A percentile compares a stretch with the other conserved stretches of the same genome.
Evolutionary conservation across 2,113 vertebrate species (phyloP).

Genomic region (Uropsilus gracilis): DNA sequence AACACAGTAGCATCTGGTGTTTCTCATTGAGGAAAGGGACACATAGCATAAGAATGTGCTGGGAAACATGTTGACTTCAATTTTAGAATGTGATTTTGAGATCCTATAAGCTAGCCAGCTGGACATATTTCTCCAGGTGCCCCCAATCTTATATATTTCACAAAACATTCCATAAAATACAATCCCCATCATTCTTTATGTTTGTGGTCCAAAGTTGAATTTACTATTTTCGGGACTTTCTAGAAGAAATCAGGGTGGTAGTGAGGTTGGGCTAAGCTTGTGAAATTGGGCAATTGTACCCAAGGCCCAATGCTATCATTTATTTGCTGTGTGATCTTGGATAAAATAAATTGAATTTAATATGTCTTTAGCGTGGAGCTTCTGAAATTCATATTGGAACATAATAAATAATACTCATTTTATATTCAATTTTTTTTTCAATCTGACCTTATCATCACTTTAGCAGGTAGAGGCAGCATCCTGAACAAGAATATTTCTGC

Average conservation of each 20-base stretch:
- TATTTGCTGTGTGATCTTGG: background rate
- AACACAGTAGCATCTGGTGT: background rate
- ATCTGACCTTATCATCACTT: background rate
- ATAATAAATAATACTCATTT: background rate
- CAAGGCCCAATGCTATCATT: background rate
- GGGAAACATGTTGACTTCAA: background rate
- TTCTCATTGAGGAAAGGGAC: background rate
- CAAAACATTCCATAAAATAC: slow-evolving; percentile 1
- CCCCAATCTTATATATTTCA: background rate
- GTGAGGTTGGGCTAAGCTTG: background rate
- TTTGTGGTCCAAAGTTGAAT: background rate
- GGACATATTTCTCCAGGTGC: background rate
- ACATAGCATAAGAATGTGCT: background rate
- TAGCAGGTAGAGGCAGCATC: background rate
- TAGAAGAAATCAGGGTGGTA: background rate
- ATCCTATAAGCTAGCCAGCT: background rate
- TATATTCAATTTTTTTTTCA: background rate
- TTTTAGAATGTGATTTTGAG: background rate
- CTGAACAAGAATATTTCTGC: background rate
- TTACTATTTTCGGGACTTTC: background rate
- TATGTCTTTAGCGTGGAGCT: background rate
- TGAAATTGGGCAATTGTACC: background rate
- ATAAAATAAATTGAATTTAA: background rate
- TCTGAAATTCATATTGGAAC: background rate
- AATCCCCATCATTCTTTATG: background rate